Percentiles rank a stretch among this genome's conserved stretches.
Conservation (phyloP, 2,113 vertebrate genomes). For the Sitta europaea region DNA sequence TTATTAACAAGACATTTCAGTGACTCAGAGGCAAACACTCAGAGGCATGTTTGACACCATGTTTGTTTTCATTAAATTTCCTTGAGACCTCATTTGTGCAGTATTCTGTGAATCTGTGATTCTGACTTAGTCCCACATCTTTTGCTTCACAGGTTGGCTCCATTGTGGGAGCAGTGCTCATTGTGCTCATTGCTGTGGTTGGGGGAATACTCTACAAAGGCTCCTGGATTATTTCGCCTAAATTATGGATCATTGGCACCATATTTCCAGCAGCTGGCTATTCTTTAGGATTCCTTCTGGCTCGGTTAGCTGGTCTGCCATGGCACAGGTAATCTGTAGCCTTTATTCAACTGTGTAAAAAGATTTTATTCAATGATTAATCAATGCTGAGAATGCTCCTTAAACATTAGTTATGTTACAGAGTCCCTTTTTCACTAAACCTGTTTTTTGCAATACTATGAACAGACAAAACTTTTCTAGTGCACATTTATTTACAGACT, state of each 20-base stretch:
- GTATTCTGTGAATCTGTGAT: not conserved
- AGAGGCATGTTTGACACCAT: not conserved
- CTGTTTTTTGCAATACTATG: not conserved
- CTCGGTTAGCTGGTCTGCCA: constrained; percentile 82
- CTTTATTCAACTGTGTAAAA: not conserved
- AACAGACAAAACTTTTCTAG: not conserved
- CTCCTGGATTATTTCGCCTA: constrained; percentile 85
- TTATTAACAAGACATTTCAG: not conserved
- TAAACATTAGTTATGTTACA: not conserved
- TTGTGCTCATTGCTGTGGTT: constrained; percentile 83
- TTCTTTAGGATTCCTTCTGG: constrained; percentile 82
- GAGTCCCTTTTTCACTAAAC: not conserved
- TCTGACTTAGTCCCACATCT: not conserved
- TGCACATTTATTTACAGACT: not conserved
- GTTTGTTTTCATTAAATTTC: not conserved
- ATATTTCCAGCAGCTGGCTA: constrained; percentile 89
- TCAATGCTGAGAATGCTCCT: not conserved
- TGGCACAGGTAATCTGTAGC: constrained; percentile 82
- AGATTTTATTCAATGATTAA: not conserved
- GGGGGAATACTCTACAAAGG: constrained; percentile 90
- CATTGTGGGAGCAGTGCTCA: constrained; percentile 77
- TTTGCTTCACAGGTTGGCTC: constrained; percentile 82
- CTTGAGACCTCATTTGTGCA: not conserved
- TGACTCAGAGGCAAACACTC: not conserved
- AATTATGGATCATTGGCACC: constrained; percentile 89